phyloP scores from a whole-genome alignment of 2,113 vertebrate genomes.

The Apus apus region DNA sequence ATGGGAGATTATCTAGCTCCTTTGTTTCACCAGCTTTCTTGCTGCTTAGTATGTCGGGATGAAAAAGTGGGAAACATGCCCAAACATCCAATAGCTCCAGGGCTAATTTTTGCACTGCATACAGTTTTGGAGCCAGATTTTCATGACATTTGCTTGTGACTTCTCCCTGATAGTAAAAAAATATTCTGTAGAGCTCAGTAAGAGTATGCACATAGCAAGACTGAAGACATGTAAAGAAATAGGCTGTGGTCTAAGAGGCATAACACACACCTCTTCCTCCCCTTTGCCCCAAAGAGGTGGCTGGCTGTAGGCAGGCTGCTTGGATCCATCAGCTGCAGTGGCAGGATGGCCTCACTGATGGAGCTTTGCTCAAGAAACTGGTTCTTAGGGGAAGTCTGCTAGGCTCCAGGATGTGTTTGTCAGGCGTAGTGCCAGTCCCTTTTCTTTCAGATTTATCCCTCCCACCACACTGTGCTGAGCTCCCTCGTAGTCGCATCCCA shows the following conservation, averaged over 20 bases:
- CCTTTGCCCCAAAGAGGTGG: background rate
- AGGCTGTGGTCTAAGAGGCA: background rate
- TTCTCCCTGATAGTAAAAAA: background rate
- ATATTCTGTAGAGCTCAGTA: background rate
- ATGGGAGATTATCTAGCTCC: background rate
- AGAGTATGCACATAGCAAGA: background rate
- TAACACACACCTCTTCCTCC: background rate
- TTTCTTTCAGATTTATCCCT: background rate
- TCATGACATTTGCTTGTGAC: background rate
- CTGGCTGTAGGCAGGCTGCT: background rate
- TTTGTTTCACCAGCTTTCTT: background rate
- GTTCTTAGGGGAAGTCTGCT: background rate
- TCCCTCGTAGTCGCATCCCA: rapidly evolving
- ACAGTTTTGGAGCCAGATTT: background rate
- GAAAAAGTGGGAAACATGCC: background rate
- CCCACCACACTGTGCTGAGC: background rate
- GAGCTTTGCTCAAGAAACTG: rapidly evolving
- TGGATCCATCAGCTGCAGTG: rapidly evolving
- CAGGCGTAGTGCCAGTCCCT: rapidly evolving
- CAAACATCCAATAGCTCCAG: background rate
- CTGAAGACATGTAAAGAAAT: background rate
- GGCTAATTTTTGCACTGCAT: background rate
- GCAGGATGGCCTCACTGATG: rapidly evolving
- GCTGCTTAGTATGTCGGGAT: background rate
- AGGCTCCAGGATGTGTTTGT: rapidly evolving